phyloP scores from a whole-genome alignment of 2,888 invertebrate species.

The Drosophila quinaria region DNA sequence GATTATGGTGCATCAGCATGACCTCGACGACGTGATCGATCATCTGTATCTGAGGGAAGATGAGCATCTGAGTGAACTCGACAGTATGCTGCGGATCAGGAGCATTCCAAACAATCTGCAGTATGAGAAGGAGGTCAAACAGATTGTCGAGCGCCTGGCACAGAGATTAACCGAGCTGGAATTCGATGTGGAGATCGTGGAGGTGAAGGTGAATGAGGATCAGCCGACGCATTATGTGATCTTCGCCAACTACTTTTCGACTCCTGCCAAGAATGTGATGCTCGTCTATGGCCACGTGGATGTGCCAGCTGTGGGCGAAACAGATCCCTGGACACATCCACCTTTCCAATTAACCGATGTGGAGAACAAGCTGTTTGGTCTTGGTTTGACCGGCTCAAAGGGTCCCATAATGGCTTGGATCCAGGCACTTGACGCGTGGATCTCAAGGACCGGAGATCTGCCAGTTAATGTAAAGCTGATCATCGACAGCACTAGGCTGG shows the following conservation, averaged over 20 bases:
- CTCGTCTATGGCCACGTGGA: slow-evolving; percentile 50
- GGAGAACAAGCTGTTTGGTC: slow-evolving; percentile 25
- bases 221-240: slow-evolving; percentile 27
- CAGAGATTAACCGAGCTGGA: slow-evolving; percentile 35
- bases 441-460: slow-evolving; percentile 20
- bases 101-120: slow-evolving; percentile 17
- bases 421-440: slow-evolving; percentile 43
- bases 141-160: slow-evolving; percentile 40
- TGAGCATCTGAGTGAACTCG: slow-evolving; percentile 18
- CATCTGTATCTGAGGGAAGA: not conserved
- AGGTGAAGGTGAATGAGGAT: slow-evolving; percentile 1
- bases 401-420: slow-evolving; percentile 54
- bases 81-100: slow-evolving; percentile 23
- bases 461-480: slow-evolving; percentile 50
- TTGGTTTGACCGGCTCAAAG: slow-evolving; percentile 44
- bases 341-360: slow-evolving; percentile 37
- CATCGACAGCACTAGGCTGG: slow-evolving; percentile 28
- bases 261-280: slow-evolving; percentile 51
- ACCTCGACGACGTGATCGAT: slow-evolving; percentile 8
- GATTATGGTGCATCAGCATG: not conserved
- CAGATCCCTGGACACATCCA: slow-evolving; percentile 29
- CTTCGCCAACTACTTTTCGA: slow-evolving; percentile 56
- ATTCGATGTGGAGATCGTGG: slow-evolving; percentile 48
- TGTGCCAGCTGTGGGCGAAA: slow-evolving; percentile 14
- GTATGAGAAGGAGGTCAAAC: slow-evolving; percentile 18